Conservation (phyloP, 1,140 invertebrate species). For the Magallana angulata region DNA sequence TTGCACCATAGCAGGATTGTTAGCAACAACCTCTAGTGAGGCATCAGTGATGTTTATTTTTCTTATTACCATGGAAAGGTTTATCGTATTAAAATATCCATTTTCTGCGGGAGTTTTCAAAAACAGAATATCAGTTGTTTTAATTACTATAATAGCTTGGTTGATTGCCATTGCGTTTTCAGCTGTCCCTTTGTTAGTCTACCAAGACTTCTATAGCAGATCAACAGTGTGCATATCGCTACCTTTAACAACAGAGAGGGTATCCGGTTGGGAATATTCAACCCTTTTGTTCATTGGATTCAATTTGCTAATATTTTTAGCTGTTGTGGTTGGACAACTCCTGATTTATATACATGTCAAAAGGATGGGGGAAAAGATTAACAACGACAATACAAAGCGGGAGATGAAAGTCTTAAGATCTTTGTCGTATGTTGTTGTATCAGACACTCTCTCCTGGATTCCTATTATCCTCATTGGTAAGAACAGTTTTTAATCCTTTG, state of each 20-base stretch:
- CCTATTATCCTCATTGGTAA: slow-evolving; percentile 72
- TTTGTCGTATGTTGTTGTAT: slow-evolving; percentile 76
- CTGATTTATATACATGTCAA: slow-evolving; percentile 84
- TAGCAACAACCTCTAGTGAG: slow-evolving; percentile 68
- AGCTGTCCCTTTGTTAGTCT: slow-evolving; percentile 12
- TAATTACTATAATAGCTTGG: slow-evolving; percentile 13
- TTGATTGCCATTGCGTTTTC: not conserved
- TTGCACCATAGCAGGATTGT: slow-evolving; percentile 66
- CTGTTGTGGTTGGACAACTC: slow-evolving; percentile 81
- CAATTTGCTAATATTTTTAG: slow-evolving; percentile 79
- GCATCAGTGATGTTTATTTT: slow-evolving; percentile 61
- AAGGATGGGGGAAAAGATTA: slow-evolving; percentile 80
- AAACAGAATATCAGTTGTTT: not conserved
- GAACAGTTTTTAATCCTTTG: not conserved
- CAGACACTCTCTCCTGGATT: slow-evolving; percentile 78
- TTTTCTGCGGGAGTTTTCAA: slow-evolving; percentile 54
- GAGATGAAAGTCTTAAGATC: slow-evolving; percentile 61
- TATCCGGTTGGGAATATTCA: slow-evolving; percentile 79
- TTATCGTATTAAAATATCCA: slow-evolving; percentile 66
- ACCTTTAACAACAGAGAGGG: slow-evolving; percentile 74
- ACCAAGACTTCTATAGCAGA: slow-evolving; percentile 71
- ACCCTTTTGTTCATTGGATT: slow-evolving; percentile 77
- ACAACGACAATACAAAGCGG: slow-evolving; percentile 82
- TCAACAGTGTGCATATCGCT: slow-evolving; percentile 60
- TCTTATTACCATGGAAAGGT: slow-evolving; percentile 68